These are phyloP conservation scores for Tillus elongatus DNA, from an alignment of 2,888 invertebrate genomes.

Conservation along the genomic window DNA sequence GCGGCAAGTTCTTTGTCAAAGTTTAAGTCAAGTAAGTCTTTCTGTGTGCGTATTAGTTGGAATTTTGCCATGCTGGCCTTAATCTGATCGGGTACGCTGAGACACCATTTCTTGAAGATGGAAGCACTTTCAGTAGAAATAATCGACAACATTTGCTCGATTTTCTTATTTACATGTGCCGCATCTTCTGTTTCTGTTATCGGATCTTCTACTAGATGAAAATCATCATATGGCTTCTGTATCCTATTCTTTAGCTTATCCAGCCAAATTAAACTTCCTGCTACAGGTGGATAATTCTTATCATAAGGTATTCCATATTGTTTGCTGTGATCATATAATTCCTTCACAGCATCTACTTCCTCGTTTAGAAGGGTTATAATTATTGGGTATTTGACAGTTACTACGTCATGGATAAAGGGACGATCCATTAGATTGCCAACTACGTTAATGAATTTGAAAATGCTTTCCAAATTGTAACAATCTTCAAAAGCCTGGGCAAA, in stretches of 20 bases:
- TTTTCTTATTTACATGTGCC: conserved; percentile 48
- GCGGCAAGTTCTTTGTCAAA: conserved; percentile 61
- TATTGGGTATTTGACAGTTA: conserved; percentile 56
- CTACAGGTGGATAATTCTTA: conserved; percentile 63
- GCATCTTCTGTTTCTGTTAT: conserved; percentile 51
- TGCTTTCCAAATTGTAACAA: conserved; percentile 56
- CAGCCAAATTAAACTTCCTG: conserved; percentile 61
- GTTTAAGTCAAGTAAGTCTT: conserved; percentile 52
- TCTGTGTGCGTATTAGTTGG: conserved; percentile 49
- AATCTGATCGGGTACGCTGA: conserved; percentile 56
- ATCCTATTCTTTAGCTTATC: conserved; percentile 56
- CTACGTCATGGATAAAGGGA: conserved; percentile 61
- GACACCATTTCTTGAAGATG: conserved; percentile 62
- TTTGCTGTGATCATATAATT: conserved; percentile 51
- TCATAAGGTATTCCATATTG: conserved; percentile 49
- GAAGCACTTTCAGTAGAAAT: conserved; percentile 54
- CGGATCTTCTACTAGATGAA: conserved; percentile 57
- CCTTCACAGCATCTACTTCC: conserved; percentile 58
- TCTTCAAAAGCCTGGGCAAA: conserved; percentile 76
- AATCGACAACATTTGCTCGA: conserved; percentile 56
- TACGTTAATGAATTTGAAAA: conserved; percentile 48
- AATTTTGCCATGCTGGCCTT: conserved; percentile 52
- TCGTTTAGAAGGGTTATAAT: conserved; percentile 57
- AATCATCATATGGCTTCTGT: conserved; percentile 50
- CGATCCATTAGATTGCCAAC: conserved; percentile 63